Conservation (phyloP, 2,797 vertebrate genomes). For the Xenopus petersii region DNA sequence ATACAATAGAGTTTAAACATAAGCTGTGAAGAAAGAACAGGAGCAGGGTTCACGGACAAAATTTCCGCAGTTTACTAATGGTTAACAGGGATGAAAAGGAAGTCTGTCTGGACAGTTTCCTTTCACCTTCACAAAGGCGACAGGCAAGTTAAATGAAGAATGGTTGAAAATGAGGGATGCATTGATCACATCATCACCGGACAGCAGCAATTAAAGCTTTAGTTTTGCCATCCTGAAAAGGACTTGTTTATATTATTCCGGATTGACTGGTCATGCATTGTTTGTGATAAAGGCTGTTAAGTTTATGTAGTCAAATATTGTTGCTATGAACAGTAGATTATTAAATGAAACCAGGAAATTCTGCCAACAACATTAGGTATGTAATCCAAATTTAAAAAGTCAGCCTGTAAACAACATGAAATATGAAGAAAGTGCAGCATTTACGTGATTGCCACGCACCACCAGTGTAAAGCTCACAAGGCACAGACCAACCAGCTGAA, state of each 20-base stretch:
- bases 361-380: too few species aligned
- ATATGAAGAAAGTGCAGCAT: too few species aligned
- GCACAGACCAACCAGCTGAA: too few species aligned
- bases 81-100: conserved; percentile 59
- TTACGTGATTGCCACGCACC: too few species aligned
- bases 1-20: neutral
- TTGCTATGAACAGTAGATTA: too few species aligned
- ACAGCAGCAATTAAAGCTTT: too few species aligned
- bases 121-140: conserved; percentile 59
- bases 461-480: too few species aligned
- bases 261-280: conserved; percentile 54
- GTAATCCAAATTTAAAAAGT: too few species aligned
- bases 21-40: neutral
- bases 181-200: conserved; percentile 59
- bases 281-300: neutral
- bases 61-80: conserved; percentile 49
- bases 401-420: too few species aligned
- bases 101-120: conserved; percentile 67
- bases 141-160: conserved; percentile 61
- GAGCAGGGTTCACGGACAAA: conserved; percentile 24
- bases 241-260: conserved; percentile 69
- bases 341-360: too few species aligned
- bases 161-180: conserved; percentile 39
- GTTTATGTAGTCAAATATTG: too few species aligned
- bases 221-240: conserved; percentile 55